Evolutionary conservation across 2,888 invertebrate genomes (phyloP), one percentile per base, ranked within the genome.

Genomic region (Empis stercorea): DNA sequence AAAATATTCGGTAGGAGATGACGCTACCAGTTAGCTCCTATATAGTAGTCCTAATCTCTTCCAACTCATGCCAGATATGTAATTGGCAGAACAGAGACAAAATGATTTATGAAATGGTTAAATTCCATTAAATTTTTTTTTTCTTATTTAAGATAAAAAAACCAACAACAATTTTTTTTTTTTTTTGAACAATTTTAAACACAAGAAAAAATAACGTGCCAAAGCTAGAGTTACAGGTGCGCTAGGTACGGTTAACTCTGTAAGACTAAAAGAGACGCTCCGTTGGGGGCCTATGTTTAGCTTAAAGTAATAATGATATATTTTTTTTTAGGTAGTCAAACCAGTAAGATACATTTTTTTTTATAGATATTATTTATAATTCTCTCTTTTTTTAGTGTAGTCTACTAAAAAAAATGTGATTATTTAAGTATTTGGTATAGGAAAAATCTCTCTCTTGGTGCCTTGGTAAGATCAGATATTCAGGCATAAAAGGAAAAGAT

Each of bases 21-120:
- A 66, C 66, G 67, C 66, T 66, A 66, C 66, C 67, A 66, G 63
- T 64, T 66, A 65, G 66, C 66, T 66, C 66, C 66, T 66, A 67
- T n/a, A n/a, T 64, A 66, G 66, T 66, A 66, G 66, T 66, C 67
- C 66, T 65, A 63, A 66, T 62, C 67, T 66, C 66, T 66, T 64
- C 66, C 66, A 66, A 66, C 65, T 66, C 65, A 62, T 54, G 48
- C n/a, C 34, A 34, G 34, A 34, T 13, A n/a, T 34, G 5, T n/a
- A 27, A 27, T 27, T 27, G 23, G 23, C 23, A 27, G 23, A 27
- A 27, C 23, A 27, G 23, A n/a, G 34, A 34, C n/a, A 34, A 34
- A n/a, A 34, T 34, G 34, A 34, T n/a, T n/a, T 13, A 34, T 13
- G n/a, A 34, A 34, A 34, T n/a, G 11, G 3, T n/a, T 34, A 34